phyloP scores from a whole-genome alignment of 2,113 vertebrate genomes.

The Rhinopomastus cyanomelas region DNA sequence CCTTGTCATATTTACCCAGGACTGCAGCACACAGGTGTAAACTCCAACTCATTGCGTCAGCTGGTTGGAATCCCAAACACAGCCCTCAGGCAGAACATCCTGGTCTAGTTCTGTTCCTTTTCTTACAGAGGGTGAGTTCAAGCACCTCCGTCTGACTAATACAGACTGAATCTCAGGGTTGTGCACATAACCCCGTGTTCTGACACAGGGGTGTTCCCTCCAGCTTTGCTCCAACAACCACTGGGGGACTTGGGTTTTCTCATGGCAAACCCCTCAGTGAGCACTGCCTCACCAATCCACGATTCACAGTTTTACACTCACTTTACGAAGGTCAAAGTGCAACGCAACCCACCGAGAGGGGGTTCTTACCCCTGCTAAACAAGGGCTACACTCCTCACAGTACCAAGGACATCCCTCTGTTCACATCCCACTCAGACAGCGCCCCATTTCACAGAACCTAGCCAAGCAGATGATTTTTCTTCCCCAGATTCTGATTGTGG shows the following conservation, averaged over 20 bases:
- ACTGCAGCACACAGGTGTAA: neutral
- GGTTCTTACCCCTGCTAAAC: neutral
- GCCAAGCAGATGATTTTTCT: accelerated
- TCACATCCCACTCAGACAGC: neutral
- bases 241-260: neutral
- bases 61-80: neutral
- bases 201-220: neutral
- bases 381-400: neutral
- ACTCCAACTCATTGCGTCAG: neutral
- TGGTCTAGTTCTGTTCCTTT: neutral
- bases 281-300: neutral
- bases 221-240: neutral
- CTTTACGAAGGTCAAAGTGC: neutral
- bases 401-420: neutral
- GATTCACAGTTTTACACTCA: neutral
- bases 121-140: neutral
- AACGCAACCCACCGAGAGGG: neutral
- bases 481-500: accelerated
- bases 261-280: neutral
- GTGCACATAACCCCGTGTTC: neutral
- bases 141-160: neutral
- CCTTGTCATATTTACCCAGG: neutral
- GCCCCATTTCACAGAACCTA: neutral
- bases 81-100: neutral
- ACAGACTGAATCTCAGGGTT: neutral